Percentiles rank a stretch among this genome's conserved stretches.
Evolutionary conservation across 2,797 vertebrate species (phyloP).

Genomic region (Gambelia wislizenii): DNA sequence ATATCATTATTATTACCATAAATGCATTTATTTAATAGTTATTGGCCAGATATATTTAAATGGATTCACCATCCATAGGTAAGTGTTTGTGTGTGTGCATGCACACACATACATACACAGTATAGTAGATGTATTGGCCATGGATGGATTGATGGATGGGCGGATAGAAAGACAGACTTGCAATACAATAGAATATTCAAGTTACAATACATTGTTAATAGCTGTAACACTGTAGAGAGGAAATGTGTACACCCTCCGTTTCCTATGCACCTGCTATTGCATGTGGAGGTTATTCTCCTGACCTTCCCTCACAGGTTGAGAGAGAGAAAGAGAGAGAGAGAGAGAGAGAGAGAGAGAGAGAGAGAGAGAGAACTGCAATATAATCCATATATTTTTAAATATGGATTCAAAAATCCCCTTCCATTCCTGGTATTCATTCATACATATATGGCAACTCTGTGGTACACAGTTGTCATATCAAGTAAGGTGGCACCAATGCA

Average conservation of each 20-base stretch:
- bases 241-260: background rate
- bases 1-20: conserved; percentile 1
- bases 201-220: background rate
- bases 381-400: too few relatives aligned
- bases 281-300: too few relatives aligned
- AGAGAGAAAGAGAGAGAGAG: too few relatives aligned
- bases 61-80: background rate
- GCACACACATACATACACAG: too few relatives aligned
- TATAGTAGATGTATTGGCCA: too few relatives aligned
- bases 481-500: background rate
- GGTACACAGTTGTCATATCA: background rate
- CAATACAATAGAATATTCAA: background rate
- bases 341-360: too few relatives aligned
- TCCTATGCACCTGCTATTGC: too few relatives aligned
- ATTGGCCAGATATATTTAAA: background rate
- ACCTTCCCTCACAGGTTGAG: too few relatives aligned
- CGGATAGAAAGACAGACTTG: background rate
- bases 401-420: too few relatives aligned
- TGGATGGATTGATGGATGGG: too few relatives aligned
- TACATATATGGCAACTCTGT: background rate
- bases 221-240: background rate
- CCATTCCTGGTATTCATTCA: background rate
- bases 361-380: background rate
- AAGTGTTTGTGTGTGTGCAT: too few relatives aligned
- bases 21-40: background rate